Evolutionary conservation across 2,888 invertebrate genomes (phyloP), one percentile per base, ranked within the genome.

Genomic region (Orchesella flavescens): DNA sequence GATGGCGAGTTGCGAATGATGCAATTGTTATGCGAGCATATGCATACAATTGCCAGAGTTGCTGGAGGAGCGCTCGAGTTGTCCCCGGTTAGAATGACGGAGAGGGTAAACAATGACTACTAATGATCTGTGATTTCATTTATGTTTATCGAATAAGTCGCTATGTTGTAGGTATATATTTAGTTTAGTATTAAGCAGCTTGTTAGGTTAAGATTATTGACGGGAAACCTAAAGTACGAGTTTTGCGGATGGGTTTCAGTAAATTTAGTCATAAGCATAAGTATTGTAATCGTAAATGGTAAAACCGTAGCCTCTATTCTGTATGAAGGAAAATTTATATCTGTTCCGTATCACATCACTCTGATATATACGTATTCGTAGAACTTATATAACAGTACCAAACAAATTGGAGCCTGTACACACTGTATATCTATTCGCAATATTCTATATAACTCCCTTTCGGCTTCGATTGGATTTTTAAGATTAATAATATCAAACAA

Each of bases 101-200:
- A 57, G 68, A 71, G 71, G 80, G 53, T 75, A 79, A 34, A 74
- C 57, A 71, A 83, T 76, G 85, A 85, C 83, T 85, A 83, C 79
- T 84, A 87, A 82, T 85, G 86, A 86, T 85, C 86, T 86, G 86
- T 86, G 86, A 86, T 86, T 86, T 85, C 84, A 84, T 85, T 82
- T 84, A 55, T 74, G 83, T 78, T 79, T 73, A 71, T 82, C 71
- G 76, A 68, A 65, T 76, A 82, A 57, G 74, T 68, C 80, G 73
- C 73, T 46, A 80, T 73, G 66, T 73, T 81, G 68, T 69, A 80
- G 74, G 73, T 74, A 68, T 69, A 71, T 74, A 68, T 46, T 55
- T n/a, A n/a, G n/a, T 73, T 66, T 79, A 80, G 66, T 57, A 44
- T 21, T 80, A 80, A 80, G 80, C 80, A 73, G 80, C 80, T 80